phyloP scores from a whole-genome alignment of 2,888 invertebrate species.

The Latheticus oryzae region DNA sequence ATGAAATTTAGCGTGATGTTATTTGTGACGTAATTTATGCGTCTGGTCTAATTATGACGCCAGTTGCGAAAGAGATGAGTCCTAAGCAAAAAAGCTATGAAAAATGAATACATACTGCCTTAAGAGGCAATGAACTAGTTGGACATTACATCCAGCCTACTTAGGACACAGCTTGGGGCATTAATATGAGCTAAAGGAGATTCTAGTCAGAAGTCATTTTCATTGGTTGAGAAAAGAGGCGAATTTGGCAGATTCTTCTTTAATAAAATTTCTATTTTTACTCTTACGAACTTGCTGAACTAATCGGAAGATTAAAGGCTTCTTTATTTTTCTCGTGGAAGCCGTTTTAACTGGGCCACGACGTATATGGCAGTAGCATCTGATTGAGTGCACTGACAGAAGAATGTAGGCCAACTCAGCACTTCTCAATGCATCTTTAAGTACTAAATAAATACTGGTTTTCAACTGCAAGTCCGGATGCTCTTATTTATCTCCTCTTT shows the following conservation, averaged over 20 bases:
- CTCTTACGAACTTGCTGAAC: neutral
- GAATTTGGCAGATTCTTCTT: no score
- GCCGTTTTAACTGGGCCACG: conserved; percentile 21
- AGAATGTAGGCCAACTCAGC: conserved; percentile 30
- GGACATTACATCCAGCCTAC: conserved; percentile 12
- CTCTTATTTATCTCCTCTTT: conserved; percentile 30
- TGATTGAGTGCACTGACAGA: conserved; percentile 41
- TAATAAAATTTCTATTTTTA: no score
- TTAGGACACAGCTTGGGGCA: no score
- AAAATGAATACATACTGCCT: no score
- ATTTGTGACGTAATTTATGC: conserved; percentile 42
- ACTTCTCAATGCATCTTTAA: conserved; percentile 24
- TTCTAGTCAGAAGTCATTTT: no score
- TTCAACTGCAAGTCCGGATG: conserved; percentile 23
- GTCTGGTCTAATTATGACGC: conserved; percentile 42
- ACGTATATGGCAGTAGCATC: conserved; percentile 38
- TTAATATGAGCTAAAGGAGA: neutral
- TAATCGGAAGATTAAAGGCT: neutral
- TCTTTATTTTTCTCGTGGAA: neutral
- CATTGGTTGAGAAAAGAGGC: no score
- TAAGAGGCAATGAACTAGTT: conserved; percentile 30
- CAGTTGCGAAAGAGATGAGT: conserved; percentile 37
- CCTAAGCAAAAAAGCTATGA: conserved; percentile 37
- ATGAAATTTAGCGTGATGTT: conserved; percentile 38
- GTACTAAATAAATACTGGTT: conserved; percentile 38